Base-by-base conservation (phyloP, 2,888 invertebrate genomes). In the Suillia variegata region DNA sequence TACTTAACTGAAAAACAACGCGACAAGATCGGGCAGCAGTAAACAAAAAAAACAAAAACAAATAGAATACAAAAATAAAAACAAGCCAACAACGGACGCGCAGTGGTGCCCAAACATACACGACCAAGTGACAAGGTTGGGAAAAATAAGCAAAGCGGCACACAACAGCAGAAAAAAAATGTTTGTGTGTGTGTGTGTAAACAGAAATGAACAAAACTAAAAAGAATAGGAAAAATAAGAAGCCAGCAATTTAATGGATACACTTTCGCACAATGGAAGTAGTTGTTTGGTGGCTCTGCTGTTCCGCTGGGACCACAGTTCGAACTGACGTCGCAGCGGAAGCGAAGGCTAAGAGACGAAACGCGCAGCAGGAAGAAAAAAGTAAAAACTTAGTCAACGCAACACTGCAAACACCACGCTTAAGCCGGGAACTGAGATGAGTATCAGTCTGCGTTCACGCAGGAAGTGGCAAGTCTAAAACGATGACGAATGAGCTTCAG, bases 381-480 rank as follows among this genome's bases (percentile, higher is more conserved):
- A 38, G 13, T 38, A n/a, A 13, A n/a, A 4, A 38, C 38, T 13
- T n/a, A 45, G 20, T 17, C 17, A 13, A 20, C 18, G n/a, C 10
- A 13, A 8, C 13, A 18, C 18, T 18, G 18, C 20, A 17, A 3
- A 45, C 17, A 18, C 5, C 45, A 17, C 18, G 18, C 45, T n/a
- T n/a, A n/a, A n/a, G n/a, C n/a, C n/a, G n/a, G n/a, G n/a, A n/a
- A n/a, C n/a, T n/a, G n/a, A n/a, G n/a, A n/a, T n/a, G n/a, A n/a
- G n/a, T n/a, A n/a, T n/a, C n/a, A n/a, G n/a, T n/a, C n/a, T n/a
- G n/a, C n/a, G n/a, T n/a, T n/a, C n/a, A n/a, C n/a, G 4, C 45
- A 45, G 45, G 45, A 45, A 45, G 45, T 45, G 45, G 13, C 45
- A 17, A 31, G 45, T 45, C 45, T n/a, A 45, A 45, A 45, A 8